Conservation (phyloP, 2,113 vertebrate genomes). For the Tachysurus vachellii region DNA sequence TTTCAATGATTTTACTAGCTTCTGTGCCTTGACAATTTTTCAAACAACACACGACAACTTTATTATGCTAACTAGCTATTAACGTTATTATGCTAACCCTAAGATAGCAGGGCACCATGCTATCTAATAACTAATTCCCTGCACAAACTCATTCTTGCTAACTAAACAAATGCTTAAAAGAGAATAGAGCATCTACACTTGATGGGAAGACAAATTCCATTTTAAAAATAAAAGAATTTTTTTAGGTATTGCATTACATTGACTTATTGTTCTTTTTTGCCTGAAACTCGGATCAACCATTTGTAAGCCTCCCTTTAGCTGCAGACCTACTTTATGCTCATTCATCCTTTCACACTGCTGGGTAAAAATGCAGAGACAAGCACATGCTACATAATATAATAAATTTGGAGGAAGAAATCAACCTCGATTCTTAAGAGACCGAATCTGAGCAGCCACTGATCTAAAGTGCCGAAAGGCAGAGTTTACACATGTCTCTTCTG, state of each 20-base stretch:
- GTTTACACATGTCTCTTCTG: conserved; percentile 29
- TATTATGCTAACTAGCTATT: background rate
- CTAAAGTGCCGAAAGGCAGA: conserved; percentile 35
- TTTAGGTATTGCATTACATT: background rate
- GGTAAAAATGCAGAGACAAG: conserved; percentile 12
- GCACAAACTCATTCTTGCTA: background rate
- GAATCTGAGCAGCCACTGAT: conserved; percentile 40
- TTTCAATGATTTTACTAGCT: background rate
- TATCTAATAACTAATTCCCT: background rate
- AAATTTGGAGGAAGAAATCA: background rate
- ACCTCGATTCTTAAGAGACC: conserved; percentile 22
- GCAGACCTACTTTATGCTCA: background rate
- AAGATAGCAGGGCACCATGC: background rate
- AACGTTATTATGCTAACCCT: background rate
- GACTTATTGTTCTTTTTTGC: background rate
- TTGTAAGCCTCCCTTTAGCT: background rate
- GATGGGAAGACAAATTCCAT: background rate
- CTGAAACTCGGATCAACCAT: background rate
- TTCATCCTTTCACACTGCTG: background rate
- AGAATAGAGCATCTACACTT: background rate
- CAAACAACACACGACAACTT: background rate
- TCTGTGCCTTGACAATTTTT: background rate
- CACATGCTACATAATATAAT: background rate
- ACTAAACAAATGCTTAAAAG: background rate
- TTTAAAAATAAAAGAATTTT: background rate